These are phyloP conservation scores for Rallus limicola DNA, from an alignment of 2,113 vertebrate genomes.

Conservation along the genomic window DNA sequence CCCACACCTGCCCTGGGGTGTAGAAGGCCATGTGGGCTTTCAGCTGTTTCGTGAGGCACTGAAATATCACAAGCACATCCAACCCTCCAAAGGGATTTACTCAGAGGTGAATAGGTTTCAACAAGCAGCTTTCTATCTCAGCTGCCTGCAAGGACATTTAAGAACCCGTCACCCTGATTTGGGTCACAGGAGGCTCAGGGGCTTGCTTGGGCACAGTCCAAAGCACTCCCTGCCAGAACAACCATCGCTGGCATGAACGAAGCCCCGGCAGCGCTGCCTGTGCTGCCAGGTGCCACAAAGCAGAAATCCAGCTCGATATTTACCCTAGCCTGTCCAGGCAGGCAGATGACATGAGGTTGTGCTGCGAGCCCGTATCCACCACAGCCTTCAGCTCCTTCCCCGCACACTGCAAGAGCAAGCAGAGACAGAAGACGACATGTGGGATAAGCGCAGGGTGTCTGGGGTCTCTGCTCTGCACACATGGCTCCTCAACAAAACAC, in stretches of 20 bases:
- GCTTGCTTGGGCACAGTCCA: neutral
- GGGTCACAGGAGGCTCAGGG: neutral
- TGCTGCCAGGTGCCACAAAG: neutral
- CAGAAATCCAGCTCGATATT: slow-evolving; percentile 8
- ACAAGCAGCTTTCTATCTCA: neutral
- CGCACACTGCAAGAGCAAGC: slow-evolving; percentile 78
- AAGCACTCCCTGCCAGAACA: neutral
- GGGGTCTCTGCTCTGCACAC: neutral
- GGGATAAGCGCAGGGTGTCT: neutral
- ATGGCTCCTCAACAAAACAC: accelerated
- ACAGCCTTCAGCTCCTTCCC: slow-evolving; percentile 82
- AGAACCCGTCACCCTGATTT: neutral
- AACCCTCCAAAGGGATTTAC: neutral
- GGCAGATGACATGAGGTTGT: slow-evolving; percentile 85
- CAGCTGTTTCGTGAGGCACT: neutral
- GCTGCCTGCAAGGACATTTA: neutral
- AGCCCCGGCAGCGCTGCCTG: neutral
- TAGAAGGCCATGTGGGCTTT: neutral
- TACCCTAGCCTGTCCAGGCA: slow-evolving; percentile 85
- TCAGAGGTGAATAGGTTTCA: neutral
- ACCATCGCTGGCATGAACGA: accelerated
- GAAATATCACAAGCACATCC: neutral
- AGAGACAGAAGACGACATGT: neutral
- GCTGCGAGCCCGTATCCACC: slow-evolving; percentile 85
- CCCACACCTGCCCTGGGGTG: accelerated